Conservation (phyloP, 2,888 invertebrate species). For the Nemurella pictetii region DNA sequence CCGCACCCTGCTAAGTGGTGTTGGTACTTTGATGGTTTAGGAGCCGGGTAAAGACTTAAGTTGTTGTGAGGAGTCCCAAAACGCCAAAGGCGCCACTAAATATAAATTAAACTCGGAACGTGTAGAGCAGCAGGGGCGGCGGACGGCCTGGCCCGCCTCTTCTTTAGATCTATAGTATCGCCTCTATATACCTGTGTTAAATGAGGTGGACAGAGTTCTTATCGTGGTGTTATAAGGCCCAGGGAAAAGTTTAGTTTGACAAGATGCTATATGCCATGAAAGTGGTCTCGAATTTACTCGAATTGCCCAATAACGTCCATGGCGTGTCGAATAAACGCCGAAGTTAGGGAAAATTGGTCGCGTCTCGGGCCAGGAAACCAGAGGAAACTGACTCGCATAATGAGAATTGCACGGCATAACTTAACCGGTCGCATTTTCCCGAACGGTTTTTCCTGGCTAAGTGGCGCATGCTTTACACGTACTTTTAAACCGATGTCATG, state of each 20-base stretch:
- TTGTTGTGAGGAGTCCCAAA: slow-evolving; percentile 15
- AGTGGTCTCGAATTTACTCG: not conserved
- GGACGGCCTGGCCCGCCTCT: not conserved
- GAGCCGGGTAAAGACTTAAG: slow-evolving; percentile 5
- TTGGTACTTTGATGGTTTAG: slow-evolving; percentile 17
- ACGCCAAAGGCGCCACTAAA: slow-evolving; percentile 19
- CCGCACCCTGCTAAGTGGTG: slow-evolving; percentile 4
- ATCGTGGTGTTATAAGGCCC: not conserved
- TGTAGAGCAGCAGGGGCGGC: not conserved
- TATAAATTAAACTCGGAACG: slow-evolving; percentile 24
- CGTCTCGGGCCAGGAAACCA: not conserved
- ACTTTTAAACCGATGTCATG: not conserved
- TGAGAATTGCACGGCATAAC: not conserved
- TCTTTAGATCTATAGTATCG: not conserved
- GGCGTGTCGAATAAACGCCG: not conserved
- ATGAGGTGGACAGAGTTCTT: not conserved
- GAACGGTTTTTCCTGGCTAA: not conserved
- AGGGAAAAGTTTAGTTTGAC: not conserved
- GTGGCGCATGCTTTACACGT: not conserved
- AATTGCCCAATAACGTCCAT: not conserved
- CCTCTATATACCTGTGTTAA: not conserved
- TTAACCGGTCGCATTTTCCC: not conserved
- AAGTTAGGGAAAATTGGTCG: not conserved
- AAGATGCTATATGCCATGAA: not conserved
- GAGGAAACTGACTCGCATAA: not conserved